Conservation (phyloP, 2,888 invertebrate species). For the Lomographa bimaculata region DNA sequence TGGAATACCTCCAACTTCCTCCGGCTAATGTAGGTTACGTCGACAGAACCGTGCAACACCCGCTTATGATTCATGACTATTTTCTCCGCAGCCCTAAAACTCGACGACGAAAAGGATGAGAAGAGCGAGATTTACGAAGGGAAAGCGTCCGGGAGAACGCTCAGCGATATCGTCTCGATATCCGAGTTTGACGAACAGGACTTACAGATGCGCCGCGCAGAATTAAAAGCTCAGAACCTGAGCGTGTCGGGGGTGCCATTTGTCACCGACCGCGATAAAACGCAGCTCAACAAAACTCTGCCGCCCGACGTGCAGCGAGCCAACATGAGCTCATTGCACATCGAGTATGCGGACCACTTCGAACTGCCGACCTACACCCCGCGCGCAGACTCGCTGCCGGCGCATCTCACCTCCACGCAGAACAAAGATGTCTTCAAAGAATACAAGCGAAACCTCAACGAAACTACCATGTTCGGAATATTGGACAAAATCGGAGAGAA, state of each 20-base stretch:
- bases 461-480: constrained; percentile 67
- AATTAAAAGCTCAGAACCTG: constrained; percentile 58
- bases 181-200: constrained; percentile 89
- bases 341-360: constrained; percentile 61
- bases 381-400: constrained; percentile 68
- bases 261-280: constrained; percentile 47
- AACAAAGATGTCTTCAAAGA: constrained; percentile 53
- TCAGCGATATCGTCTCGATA: constrained; percentile 89
- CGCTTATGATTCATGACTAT: constrained; percentile 42
- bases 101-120: constrained; percentile 79
- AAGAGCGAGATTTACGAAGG: constrained; percentile 72
- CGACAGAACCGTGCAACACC: constrained; percentile 31
- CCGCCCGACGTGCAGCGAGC: constrained; percentile 62
- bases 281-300: constrained; percentile 54
- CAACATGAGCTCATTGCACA: constrained; percentile 66
- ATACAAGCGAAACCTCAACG: constrained; percentile 73
- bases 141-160: constrained; percentile 87
- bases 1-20: constrained; percentile 55
- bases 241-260: constrained; percentile 50
- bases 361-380: constrained; percentile 58
- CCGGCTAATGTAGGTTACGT: constrained; percentile 44
- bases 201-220: constrained; percentile 78
- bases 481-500: constrained; percentile 51
- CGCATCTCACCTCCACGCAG: constrained; percentile 69
- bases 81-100: constrained; percentile 78